These are phyloP conservation scores for Helostoma temminkii DNA, from an alignment of 2,797 vertebrate genomes.

Conservation along the genomic window DNA sequence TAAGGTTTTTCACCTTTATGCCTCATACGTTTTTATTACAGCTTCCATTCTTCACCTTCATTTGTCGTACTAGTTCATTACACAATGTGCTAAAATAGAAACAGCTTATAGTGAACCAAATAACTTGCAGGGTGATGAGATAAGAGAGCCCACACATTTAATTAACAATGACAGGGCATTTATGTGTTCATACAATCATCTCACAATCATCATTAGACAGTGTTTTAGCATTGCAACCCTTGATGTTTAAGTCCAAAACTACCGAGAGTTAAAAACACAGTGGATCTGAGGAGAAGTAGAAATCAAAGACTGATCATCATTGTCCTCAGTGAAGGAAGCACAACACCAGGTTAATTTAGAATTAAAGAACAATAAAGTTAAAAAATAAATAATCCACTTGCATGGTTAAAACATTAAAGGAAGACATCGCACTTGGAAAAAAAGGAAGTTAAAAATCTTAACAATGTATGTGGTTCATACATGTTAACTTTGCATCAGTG, in stretches of 20 bases:
- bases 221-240: conserved; percentile 35
- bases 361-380: conserved; percentile 53
- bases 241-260: conserved; percentile 38
- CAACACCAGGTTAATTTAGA: conserved; percentile 56
- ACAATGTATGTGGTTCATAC: conserved; percentile 50
- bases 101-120: conserved; percentile 1
- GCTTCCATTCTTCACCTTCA: no score
- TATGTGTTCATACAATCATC: conserved; percentile 23
- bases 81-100: not conserved
- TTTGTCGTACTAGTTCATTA: not conserved
- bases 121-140: not conserved
- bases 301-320: conserved; percentile 57
- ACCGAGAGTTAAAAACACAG: conserved; percentile 30
- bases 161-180: conserved; percentile 9
- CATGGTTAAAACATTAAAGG: conserved; percentile 62
- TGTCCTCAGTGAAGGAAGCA: conserved; percentile 38
- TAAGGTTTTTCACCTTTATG: not conserved
- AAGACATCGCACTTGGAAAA: conserved; percentile 37
- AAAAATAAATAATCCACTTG: conserved; percentile 75
- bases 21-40: no score
- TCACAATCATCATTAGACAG: conserved; percentile 19
- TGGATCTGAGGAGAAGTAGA: conserved; percentile 11
- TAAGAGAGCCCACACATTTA: conserved; percentile 48
- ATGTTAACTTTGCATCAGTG: conserved; percentile 45
- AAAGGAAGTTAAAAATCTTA: conserved; percentile 33